These are phyloP conservation scores for Crotalus viridis DNA, from an alignment of 2,113 vertebrate species.

Conservation along the genomic window DNA sequence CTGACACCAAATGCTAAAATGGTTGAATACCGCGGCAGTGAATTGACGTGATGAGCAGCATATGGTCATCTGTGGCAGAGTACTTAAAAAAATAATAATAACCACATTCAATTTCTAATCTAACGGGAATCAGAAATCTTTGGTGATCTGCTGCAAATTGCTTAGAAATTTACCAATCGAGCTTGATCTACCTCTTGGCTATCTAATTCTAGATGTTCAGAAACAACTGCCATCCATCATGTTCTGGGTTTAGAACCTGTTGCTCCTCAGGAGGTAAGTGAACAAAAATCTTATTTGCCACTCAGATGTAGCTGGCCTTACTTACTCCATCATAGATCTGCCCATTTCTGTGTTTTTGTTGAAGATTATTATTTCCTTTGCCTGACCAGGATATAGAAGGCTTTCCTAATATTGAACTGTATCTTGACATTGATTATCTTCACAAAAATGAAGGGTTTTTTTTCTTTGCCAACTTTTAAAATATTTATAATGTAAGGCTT, in stretches of 20 bases:
- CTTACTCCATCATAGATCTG: no score
- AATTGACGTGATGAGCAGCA: neutral
- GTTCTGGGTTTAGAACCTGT: neutral
- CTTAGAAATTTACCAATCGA: neutral
- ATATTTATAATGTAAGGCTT: neutral
- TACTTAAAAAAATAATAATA: neutral
- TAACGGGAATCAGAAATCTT: neutral
- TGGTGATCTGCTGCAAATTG: neutral
- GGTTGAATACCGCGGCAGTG: neutral
- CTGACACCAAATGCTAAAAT: neutral
- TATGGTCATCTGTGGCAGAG: neutral
- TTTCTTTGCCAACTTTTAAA: neutral
- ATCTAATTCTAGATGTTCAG: neutral
- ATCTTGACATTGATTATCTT: neutral
- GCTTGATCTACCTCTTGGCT: neutral
- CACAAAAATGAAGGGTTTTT: neutral
- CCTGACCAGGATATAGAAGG: neutral
- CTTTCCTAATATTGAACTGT: neutral
- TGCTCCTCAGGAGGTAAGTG: conserved; percentile 11
- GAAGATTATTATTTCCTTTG: neutral
- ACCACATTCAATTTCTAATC: neutral
- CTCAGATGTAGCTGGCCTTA: neutral
- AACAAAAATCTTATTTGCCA: neutral
- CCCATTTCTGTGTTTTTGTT: neutral
- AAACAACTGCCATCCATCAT: neutral